Percentiles rank a stretch among this genome's conserved stretches.
phyloP scores from a whole-genome alignment of 2,888 invertebrate genomes.

The Leptopilina myrica region DNA sequence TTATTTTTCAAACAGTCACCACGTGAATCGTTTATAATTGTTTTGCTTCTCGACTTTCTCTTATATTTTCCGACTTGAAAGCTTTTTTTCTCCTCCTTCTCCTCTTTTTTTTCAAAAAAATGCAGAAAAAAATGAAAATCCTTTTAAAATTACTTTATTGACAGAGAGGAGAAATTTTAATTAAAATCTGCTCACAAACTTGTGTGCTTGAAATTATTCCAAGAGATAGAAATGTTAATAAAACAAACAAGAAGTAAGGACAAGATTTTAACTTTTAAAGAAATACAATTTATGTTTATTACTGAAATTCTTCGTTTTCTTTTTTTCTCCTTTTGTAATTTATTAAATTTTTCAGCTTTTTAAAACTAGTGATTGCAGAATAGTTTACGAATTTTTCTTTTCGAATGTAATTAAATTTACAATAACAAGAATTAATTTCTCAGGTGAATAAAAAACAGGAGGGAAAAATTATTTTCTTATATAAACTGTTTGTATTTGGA shows the following conservation, averaged over 20 bases:
- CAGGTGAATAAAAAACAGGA: too few relatives aligned
- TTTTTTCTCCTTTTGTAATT: too few relatives aligned
- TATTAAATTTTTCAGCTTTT: too few relatives aligned
- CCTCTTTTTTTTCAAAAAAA: background rate
- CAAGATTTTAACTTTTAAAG: background rate
- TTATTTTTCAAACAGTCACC: too few relatives aligned
- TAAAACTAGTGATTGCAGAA: too few relatives aligned
- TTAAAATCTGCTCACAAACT: conserved; percentile 5
- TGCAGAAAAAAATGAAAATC: background rate
- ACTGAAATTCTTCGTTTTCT: background rate
- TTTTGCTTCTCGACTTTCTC: background rate
- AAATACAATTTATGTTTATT: background rate
- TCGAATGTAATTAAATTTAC: too few relatives aligned
- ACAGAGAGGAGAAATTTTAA: background rate
- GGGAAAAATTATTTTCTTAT: too few relatives aligned
- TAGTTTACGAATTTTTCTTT: too few relatives aligned
- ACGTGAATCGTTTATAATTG: background rate
- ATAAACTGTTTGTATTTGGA: too few relatives aligned
- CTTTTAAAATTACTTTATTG: conserved; percentile 2
- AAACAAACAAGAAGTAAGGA: conserved; percentile 2
- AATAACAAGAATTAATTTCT: too few relatives aligned
- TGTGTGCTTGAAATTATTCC: background rate
- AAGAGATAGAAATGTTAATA: conserved; percentile 16
- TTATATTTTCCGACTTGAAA: background rate
- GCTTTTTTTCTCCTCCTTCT: background rate